Evolutionary conservation across 2,888 invertebrate species (phyloP).

Genomic region (Melinaea menophilus): DNA sequence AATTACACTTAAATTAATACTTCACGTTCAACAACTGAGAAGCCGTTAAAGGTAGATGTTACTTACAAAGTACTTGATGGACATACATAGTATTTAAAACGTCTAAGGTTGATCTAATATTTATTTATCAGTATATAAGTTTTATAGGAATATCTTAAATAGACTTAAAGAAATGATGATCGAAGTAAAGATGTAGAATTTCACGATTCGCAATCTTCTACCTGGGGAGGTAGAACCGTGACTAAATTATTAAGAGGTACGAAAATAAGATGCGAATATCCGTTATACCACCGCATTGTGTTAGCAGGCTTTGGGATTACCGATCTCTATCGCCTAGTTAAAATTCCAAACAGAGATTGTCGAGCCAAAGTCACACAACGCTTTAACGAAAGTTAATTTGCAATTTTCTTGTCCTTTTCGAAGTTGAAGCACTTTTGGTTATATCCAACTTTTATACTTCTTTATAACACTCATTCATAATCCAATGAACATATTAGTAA

Average conservation of each 20-base stretch:
- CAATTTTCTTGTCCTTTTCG: conserved; percentile 54
- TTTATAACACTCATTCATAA: background rate
- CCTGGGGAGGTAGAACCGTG: conserved; percentile 67
- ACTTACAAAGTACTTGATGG: too few relatives aligned
- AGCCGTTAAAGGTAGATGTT: too few relatives aligned
- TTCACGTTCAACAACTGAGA: too few relatives aligned
- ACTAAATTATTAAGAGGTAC: conserved; percentile 69
- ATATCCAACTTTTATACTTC: conserved; percentile 12
- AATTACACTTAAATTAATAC: too few relatives aligned
- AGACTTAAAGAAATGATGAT: conserved; percentile 55
- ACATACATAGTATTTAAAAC: too few relatives aligned
- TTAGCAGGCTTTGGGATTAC: conserved; percentile 63
- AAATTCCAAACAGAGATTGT: conserved; percentile 65
- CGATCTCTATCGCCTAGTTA: conserved; percentile 70
- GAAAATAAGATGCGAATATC: conserved; percentile 71
- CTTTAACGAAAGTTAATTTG: conserved; percentile 65
- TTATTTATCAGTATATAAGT: too few relatives aligned
- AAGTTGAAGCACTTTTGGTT: conserved; percentile 20
- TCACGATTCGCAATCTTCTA: conserved; percentile 76
- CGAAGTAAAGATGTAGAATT: conserved; percentile 55
- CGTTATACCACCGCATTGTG: conserved; percentile 65
- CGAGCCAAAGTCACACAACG: conserved; percentile 60
- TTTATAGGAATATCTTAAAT: conserved; percentile 3
- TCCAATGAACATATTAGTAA: too few relatives aligned
- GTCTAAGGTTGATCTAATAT: too few relatives aligned